phyloP scores from a whole-genome alignment of 2,888 invertebrate species.

The Pterostichus niger region DNA sequence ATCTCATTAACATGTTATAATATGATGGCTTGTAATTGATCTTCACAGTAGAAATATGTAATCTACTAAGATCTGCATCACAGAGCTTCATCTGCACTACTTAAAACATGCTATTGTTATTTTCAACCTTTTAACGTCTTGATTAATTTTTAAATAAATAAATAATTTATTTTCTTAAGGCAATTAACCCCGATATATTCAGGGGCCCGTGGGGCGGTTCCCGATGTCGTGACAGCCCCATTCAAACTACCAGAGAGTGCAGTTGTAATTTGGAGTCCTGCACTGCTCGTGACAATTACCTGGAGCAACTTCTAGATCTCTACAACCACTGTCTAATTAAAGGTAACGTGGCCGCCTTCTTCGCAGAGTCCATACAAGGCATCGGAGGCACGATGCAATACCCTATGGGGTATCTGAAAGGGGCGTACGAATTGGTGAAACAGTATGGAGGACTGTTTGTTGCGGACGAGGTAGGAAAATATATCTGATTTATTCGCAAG shows the following conservation, averaged over 20 bases:
- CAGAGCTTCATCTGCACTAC: background rate
- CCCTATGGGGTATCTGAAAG: slow-evolving; percentile 91
- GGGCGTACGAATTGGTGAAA: slow-evolving; percentile 88
- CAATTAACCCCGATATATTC: slow-evolving; percentile 95
- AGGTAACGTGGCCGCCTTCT: slow-evolving; percentile 90
- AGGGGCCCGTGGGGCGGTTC: slow-evolving; percentile 94
- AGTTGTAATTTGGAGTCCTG: slow-evolving; percentile 83
- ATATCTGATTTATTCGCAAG: background rate
- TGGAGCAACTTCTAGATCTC: slow-evolving; percentile 89
- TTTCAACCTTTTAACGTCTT: too few relatives aligned
- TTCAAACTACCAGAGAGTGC: slow-evolving; percentile 86
- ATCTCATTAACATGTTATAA: too few relatives aligned
- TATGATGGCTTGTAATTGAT: too few relatives aligned
- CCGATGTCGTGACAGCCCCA: slow-evolving; percentile 91
- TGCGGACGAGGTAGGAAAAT: slow-evolving; percentile 88
- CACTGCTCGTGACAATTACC: slow-evolving; percentile 87
- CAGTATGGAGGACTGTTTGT: slow-evolving; percentile 93
- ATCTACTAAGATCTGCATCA: background rate
- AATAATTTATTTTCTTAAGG: slow-evolving; percentile 77
- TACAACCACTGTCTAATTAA: slow-evolving; percentile 89
- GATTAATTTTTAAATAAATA: too few relatives aligned
- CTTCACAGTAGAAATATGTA: too few relatives aligned
- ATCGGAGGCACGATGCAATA: slow-evolving; percentile 96
- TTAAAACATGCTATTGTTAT: too few relatives aligned
- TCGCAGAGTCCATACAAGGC: slow-evolving; percentile 98